Evolutionary conservation across 2,797 vertebrate genomes (phyloP), one percentile per base, ranked within the genome.

Genomic region (Delichon dasypus): DNA sequence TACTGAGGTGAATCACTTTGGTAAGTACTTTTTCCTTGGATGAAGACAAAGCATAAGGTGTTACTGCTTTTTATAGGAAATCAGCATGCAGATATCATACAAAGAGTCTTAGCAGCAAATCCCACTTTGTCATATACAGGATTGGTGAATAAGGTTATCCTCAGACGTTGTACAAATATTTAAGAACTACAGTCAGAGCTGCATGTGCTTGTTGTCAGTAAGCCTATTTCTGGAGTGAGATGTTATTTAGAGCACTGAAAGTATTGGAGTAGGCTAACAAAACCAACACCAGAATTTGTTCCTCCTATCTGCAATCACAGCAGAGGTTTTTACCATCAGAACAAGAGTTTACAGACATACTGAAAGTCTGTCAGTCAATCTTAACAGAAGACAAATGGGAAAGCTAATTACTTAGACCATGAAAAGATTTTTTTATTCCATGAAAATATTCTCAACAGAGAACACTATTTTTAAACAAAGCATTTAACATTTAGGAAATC

Each of bases 381-480:
- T 82, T 38, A 85, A 97, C 75, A 97, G 11, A 96, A 92, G 34
- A 98, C 81, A 96, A 97, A 70, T 13, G 44, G 88, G 75, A 87
- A 94, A 96, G 89, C 79, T 91, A 96, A 48, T 70, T 87, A 73
- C 54, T 92, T 92, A 94, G 93, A 94, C 96, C 97, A 97, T 97
- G 97, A 98, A 97, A 98, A 97, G 97, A 93, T 95, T 95, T 82
- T 98, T 97, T 96, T 97, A 99, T 99, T 99, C 98, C 98, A 98
- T 98, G 98, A 98, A 99, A 98, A 98, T 98, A 98, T 98, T 98
- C 97, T 98, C 98, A 98, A 97, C 97, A 98, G 97, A 98, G 98
- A 98, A 97, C 96, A 96, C 98, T 96, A 97, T 98, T 98, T 97
- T 98, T 98, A 98, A 98, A 98, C 98, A 98, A 98, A 98, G 98